Evolutionary conservation across 2,888 invertebrate species (phyloP).

Genomic region (Cephus nigrinus): DNA sequence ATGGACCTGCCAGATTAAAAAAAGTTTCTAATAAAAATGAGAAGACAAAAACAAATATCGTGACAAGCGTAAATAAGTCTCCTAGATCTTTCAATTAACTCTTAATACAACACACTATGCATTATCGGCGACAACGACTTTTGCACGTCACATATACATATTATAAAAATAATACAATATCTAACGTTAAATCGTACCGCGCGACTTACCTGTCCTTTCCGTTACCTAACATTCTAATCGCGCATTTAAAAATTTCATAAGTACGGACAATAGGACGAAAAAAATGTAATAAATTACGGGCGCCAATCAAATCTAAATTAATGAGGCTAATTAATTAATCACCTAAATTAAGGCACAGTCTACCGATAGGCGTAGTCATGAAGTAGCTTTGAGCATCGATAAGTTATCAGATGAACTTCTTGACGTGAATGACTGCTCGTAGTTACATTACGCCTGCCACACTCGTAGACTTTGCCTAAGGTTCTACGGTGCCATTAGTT

Average conservation of each 20-base stretch:
- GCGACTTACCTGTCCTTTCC: not conserved
- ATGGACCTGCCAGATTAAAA: not conserved
- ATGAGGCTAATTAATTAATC: not conserved
- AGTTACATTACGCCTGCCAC: not conserved
- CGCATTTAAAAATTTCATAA: not conserved
- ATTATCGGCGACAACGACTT: not conserved
- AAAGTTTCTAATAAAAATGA: not conserved
- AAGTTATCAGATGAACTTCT: not conserved
- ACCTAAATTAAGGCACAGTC: not conserved
- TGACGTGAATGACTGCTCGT: not conserved
- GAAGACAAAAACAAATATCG: not conserved
- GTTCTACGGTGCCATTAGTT: not conserved
- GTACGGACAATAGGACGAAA: not conserved
- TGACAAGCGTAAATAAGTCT: not conserved
- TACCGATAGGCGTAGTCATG: not conserved
- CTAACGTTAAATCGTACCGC: not conserved
- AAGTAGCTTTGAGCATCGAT: not conserved
- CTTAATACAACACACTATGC: not conserved
- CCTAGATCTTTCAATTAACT: not conserved
- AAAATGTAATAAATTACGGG: not conserved
- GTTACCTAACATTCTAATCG: not conserved
- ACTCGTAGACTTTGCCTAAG: not conserved
- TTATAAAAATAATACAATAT: not conserved
- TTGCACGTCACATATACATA: not conserved
- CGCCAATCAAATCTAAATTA: not conserved